Evolutionary conservation across 2,113 vertebrate species (phyloP).

Genomic region (Otus sunia): DNA sequence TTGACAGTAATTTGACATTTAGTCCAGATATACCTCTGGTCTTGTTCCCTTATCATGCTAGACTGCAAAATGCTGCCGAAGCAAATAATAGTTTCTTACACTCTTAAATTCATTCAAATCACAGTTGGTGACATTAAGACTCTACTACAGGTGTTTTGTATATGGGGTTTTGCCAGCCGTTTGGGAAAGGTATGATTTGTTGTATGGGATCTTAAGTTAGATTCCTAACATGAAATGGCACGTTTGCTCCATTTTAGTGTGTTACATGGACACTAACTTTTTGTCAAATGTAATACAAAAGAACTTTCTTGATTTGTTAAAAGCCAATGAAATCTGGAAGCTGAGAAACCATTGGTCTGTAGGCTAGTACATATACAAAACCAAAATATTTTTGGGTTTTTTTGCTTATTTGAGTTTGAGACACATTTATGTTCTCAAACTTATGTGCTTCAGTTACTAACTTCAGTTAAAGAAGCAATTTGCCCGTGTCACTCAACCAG

Average conservation of each 20-base stretch:
- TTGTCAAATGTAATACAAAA: not conserved
- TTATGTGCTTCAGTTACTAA: not conserved
- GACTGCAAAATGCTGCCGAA: not conserved
- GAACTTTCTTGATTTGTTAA: not conserved
- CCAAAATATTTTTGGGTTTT: not conserved
- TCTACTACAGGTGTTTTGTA: not conserved
- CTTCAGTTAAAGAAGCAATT: not conserved
- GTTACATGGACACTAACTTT: not conserved
- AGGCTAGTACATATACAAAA: not conserved
- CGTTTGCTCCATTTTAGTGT: accelerated
- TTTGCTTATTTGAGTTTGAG: not conserved
- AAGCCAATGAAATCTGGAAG: not conserved
- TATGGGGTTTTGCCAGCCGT: not conserved
- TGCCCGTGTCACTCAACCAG: not conserved
- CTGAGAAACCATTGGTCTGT: not conserved
- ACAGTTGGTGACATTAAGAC: not conserved
- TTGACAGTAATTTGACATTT: not conserved
- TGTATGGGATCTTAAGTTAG: not conserved
- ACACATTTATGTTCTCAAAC: not conserved
- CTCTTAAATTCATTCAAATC: not conserved
- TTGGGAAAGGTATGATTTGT: not conserved
- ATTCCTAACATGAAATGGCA: not conserved
- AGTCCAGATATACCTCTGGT: not conserved
- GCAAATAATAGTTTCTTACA: not conserved
- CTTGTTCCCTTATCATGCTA: not conserved